These are phyloP conservation scores for Atherix ibis DNA, from an alignment of 2,888 invertebrate genomes.

Conservation along the genomic window DNA sequence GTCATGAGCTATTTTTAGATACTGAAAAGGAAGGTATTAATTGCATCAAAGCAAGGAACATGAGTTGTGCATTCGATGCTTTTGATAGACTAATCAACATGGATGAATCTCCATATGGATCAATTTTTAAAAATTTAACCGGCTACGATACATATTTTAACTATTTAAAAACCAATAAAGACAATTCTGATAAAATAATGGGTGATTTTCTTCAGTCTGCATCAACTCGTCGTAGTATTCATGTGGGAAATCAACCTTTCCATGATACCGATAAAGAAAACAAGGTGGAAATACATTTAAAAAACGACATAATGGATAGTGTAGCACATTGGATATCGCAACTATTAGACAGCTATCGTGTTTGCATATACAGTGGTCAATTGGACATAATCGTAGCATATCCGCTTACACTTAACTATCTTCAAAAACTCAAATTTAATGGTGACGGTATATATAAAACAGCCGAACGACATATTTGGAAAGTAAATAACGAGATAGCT, in stretches of 20 bases:
- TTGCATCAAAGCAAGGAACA: slow-evolving; percentile 47
- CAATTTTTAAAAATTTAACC: slow-evolving; percentile 47
- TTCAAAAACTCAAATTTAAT: slow-evolving; percentile 53
- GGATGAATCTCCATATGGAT: slow-evolving; percentile 36
- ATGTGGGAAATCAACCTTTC: slow-evolving; percentile 69
- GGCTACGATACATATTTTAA: slow-evolving; percentile 28
- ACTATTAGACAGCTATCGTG: slow-evolving; percentile 47
- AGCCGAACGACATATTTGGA: slow-evolving; percentile 53
- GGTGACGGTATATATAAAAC: slow-evolving; percentile 47
- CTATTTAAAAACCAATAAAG: slow-evolving; percentile 45
- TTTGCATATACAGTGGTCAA: slow-evolving; percentile 79
- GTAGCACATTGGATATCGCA: slow-evolving; percentile 57
- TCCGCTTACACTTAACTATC: slow-evolving; percentile 65
- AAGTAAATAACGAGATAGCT: slow-evolving; percentile 48
- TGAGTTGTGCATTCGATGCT: slow-evolving; percentile 50
- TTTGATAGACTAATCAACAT: slow-evolving; percentile 57
- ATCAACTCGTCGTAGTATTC: slow-evolving; percentile 54
- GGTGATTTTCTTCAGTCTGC: slow-evolving; percentile 26
- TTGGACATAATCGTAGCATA: slow-evolving; percentile 83
- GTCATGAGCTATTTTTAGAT: slow-evolving; percentile 40
- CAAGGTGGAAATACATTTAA: slow-evolving; percentile 53
- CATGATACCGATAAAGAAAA: slow-evolving; percentile 32
- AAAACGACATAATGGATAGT: slow-evolving; percentile 65
- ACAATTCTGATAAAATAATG: slow-evolving; percentile 38
- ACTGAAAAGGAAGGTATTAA: slow-evolving; percentile 42